Percentiles rank a stretch among this genome's conserved stretches.
Conservation (phyloP, 2,888 invertebrate species). For the Stenoptilia bipunctidactyla region DNA sequence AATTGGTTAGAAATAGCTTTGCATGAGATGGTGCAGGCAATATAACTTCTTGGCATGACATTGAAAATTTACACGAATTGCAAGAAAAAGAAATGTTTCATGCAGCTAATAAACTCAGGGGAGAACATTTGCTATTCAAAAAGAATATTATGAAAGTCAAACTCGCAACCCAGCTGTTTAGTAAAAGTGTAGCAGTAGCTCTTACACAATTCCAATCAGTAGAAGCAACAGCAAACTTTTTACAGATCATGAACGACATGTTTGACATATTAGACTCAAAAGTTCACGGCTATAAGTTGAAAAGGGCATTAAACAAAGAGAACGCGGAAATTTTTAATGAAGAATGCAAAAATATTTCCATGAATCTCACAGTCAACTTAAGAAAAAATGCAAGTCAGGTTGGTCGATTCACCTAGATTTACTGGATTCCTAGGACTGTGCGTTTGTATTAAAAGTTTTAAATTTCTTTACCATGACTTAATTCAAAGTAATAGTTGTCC, state of each 20-base stretch:
- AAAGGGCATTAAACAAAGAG: constrained; percentile 2
- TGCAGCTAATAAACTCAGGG: too few relatives aligned
- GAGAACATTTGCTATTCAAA: constrained; percentile 10
- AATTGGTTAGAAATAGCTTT: constrained; percentile 14
- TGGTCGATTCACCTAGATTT: constrained; percentile 5
- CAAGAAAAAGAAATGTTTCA: too few relatives aligned
- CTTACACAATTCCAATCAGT: constrained; percentile 4
- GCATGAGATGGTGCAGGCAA: constrained; percentile 5
- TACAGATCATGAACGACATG: constrained; percentile 5
- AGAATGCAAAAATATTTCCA: too few relatives aligned
- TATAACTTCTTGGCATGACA: too few relatives aligned
- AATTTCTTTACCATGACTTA: background rate
- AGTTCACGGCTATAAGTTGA: constrained; percentile 4
- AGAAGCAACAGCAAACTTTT: constrained; percentile 2
- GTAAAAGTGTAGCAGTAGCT: constrained; percentile 8
- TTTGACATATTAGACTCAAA: constrained; percentile 11
- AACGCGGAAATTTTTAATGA: constrained; percentile 2
- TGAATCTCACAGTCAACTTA: background rate
- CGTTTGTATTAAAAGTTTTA: constrained; percentile 4
- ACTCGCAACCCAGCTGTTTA: constrained; percentile 13
- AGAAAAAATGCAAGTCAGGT: constrained; percentile 2
- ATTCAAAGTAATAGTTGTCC: background rate
- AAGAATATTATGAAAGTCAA: constrained; percentile 13
- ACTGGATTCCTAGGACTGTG: constrained; percentile 7
- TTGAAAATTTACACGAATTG: too few relatives aligned